A percentile compares a stretch with the other conserved stretches of the same genome.
phyloP scores from a whole-genome alignment of 35 echinoderm and acorn worm genomes.

The Heliocidaris erythrogramma region DNA sequence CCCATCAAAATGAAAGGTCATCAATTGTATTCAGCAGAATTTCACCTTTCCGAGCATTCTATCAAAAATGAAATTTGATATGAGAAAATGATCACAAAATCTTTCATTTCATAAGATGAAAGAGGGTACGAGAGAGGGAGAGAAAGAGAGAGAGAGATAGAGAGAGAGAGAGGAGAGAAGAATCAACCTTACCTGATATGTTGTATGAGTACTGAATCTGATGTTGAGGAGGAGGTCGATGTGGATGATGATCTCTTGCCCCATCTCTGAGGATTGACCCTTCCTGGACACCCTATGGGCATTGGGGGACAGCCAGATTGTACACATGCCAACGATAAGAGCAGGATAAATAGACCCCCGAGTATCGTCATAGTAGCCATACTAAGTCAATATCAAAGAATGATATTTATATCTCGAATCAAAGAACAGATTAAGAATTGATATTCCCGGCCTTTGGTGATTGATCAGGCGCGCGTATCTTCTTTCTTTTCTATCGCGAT shows the following conservation, averaged over 20 bases:
- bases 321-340: neutral
- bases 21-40: too few species aligned
- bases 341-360: neutral
- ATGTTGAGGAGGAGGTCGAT: neutral
- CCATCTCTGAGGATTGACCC: neutral
- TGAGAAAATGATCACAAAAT: too few species aligned
- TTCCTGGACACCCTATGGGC: neutral
- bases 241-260: neutral
- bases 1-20: too few species aligned
- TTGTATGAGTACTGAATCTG: neutral
- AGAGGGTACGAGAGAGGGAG: too few species aligned
- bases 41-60: too few species aligned
- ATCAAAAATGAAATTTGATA: too few species aligned
- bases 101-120: too few species aligned
- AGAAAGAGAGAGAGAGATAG: neutral
- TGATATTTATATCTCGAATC: neutral
- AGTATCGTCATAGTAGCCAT: neutral
- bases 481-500: neutral
- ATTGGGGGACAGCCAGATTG: neutral
- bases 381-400: neutral
- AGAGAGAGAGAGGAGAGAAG: neutral
- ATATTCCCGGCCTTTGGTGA: neutral
- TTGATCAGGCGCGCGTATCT: neutral
- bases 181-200: neutral
- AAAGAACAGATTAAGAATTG: neutral